Evolutionary conservation across 2,113 vertebrate genomes (phyloP), one percentile per base, ranked within the genome.

Genomic region (Micronycteris hirsuta): DNA sequence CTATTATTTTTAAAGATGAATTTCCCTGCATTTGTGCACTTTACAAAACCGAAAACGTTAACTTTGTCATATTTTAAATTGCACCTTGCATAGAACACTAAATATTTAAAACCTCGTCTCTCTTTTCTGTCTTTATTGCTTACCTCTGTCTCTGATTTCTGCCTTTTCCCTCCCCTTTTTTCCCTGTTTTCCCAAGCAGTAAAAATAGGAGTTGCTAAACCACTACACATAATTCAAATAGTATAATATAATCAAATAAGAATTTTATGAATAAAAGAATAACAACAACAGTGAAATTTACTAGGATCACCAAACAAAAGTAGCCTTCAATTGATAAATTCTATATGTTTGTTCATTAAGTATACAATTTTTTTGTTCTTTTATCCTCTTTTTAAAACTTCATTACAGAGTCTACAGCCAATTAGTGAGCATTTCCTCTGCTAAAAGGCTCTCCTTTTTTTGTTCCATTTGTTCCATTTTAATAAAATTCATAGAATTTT

Each of bases 221-320:
- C 43, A 78, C 19, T 49, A 84, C 28, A 17, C 3, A 7, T 63
- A 71, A 78, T 90, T 86, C 52, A 97, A 63, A 82, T 89, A 74
- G 28, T 52, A 80, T n/a, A 67, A 71, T 93, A 65, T 61, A 76
- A 43, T 52, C 73, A 76, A 61, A 41, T 82, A 24, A 89, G 24
- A 86, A 86, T 86, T 92, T 94, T 71, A 76, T 63, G 73, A 97
- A 68, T 73, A 63, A 99, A 99, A 98, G 98, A 99, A 99, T 99
- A 99, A 99, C 98, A 99, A 99, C 98, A 99, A 98, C 99, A 98
- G 98, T 99, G 99, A 99, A 98, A 97, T 98, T 98, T 98, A 99
- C 98, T 98, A 99, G 99, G 99, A 98, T 99, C 98, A 99, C 98
- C 99, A 98, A 99, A 99, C 98, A 99, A 99, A 99, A 99, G 98